phyloP scores from a whole-genome alignment of 2,797 vertebrate species.

The Jordanella pulchra region DNA sequence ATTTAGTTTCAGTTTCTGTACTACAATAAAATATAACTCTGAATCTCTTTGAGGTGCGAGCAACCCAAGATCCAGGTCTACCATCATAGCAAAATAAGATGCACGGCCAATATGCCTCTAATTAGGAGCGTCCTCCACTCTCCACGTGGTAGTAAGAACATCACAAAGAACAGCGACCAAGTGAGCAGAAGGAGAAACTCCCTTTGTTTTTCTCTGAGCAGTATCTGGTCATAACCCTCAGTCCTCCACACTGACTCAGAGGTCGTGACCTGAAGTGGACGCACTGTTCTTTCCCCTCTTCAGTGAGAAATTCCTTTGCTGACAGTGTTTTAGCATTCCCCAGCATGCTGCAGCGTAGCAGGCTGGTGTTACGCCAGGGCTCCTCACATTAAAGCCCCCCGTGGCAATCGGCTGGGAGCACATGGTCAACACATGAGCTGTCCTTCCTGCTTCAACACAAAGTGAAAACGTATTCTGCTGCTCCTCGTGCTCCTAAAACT shows the following conservation, averaged over 20 bases:
- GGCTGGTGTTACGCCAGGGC: conserved; percentile 29
- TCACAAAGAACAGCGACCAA: background rate
- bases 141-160: background rate
- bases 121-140: background rate
- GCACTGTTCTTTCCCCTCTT: background rate
- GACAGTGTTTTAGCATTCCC: conserved; percentile 3
- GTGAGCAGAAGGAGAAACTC: background rate
- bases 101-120: background rate
- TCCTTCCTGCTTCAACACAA: conserved; percentile 11
- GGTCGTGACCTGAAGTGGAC: conserved; percentile 24
- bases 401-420: conserved; percentile 52
- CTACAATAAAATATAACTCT: background rate
- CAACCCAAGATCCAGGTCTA: too few relatives aligned
- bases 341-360: conserved; percentile 3
- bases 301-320: conserved; percentile 15
- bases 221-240: conserved; percentile 5
- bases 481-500: background rate
- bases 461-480: conserved; percentile 1
- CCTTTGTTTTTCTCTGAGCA: background rate
- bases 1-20: background rate
- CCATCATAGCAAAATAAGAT: background rate
- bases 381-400: conserved; percentile 42
- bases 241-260: conserved; percentile 6
- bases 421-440: conserved; percentile 50
- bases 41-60: too few relatives aligned